Base-by-base conservation (phyloP, 2,888 invertebrate species). In the Drosophila kokeensis region DNA sequence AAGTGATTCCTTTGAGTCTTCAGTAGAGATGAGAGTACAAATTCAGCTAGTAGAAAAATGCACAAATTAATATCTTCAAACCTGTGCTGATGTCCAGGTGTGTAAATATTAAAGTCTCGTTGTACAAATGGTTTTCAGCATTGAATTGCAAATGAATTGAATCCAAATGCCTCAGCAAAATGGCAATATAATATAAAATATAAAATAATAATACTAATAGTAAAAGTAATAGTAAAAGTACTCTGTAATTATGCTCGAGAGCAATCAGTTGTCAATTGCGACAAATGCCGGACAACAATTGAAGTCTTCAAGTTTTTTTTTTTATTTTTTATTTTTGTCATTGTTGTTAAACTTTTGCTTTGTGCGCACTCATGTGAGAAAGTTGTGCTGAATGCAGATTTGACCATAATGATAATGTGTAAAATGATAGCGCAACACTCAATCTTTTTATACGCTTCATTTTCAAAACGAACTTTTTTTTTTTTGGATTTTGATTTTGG, bases 371-470 rank as follows among this genome's bases (percentile, higher is more conserved):
- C 89, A 78, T 83, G 69, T 86, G 87, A 80, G 85, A 86, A 88
- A 86, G 85, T 87, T 76, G 80, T 80, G 87, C 82, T 87, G 86
- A 87, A 88, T 88, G 89, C 89, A 86, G 85, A 82, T 82, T 81
- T 75, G 50, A 61, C 61, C 59, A 50, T 72, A 83, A 86, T 83
- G 75, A 83, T 82, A 78, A 72, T 72, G 65, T 72, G 45, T 30
- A 68, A 34, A 65, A 60, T 61, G 57, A 53, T 73, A 73, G 53
- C 42, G 54, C 70, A 64, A 64, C 45, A 63, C 65, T 52, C 27
- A 52, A 49, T 32, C n/a, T 34, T 29, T 61, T 53, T 64, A 2
- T 40, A n/a, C 21, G 36, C 3, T 59, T 52, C 11, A 34, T n/a
- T 52, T 60, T 60, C 27, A 59, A 48, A 50, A 57, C 38, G 27